Evolutionary conservation across 2,797 vertebrate species (phyloP).

Genomic region (Pampus argenteus): DNA sequence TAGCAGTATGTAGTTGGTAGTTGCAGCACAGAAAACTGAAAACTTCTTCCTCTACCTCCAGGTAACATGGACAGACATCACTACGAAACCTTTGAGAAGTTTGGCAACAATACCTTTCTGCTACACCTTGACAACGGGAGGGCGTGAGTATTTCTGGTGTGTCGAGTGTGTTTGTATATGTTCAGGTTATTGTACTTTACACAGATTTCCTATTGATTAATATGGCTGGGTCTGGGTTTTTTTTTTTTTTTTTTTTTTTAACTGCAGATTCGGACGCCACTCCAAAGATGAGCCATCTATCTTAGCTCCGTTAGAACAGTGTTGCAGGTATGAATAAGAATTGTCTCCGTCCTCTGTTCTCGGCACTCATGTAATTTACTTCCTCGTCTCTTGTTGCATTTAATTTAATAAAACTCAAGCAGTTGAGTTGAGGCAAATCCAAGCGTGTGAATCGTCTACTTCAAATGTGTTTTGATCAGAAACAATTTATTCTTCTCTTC

Average conservation of each 20-base stretch:
- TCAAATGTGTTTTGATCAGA: not conserved
- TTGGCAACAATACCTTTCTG: conserved; percentile 93
- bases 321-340: conserved; percentile 89
- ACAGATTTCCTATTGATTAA: not conserved
- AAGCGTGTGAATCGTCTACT: not conserved
- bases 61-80: conserved; percentile 98
- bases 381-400: not conserved
- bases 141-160: conserved; percentile 83
- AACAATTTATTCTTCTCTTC: too few relatives aligned
- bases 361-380: not conserved
- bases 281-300: conserved; percentile 96
- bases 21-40: not conserved
- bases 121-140: conserved; percentile 95
- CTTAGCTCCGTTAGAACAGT: conserved; percentile 91
- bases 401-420: not conserved
- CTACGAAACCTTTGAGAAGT: conserved; percentile 96
- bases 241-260: conserved; percentile 39
- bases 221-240: not conserved
- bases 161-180: not conserved
- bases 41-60: conserved; percentile 51
- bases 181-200: not conserved
- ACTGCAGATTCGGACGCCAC: conserved; percentile 91
- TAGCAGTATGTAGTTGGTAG: not conserved
- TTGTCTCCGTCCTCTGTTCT: not conserved
- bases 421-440: not conserved